Conservation (phyloP, 2,113 vertebrate genomes). For the Sinocyclocheilus grahami region DNA sequence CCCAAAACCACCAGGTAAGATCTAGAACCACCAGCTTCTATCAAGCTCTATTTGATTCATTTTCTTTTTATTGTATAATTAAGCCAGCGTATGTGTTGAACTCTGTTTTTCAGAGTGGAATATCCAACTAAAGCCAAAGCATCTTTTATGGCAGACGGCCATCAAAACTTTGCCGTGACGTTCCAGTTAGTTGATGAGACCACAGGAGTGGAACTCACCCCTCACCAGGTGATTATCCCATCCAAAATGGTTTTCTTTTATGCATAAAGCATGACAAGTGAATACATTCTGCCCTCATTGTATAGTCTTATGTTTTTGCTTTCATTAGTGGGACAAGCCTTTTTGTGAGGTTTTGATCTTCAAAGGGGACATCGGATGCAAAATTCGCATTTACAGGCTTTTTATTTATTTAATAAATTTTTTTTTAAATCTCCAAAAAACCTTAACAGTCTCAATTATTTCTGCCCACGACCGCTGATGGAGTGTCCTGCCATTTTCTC, state of each 20-base stretch:
- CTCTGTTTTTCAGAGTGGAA: conserved; percentile 79
- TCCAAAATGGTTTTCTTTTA: not conserved
- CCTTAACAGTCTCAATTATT: too few species aligned
- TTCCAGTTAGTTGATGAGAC: conserved; percentile 94
- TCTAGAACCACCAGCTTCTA: not conserved
- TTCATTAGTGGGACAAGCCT: not conserved
- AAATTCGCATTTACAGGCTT: too few species aligned
- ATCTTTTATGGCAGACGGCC: conserved; percentile 91
- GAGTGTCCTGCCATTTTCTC: too few species aligned
- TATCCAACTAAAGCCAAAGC: conserved; percentile 91
- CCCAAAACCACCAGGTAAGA: conserved; percentile 91
- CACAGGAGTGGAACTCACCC: conserved; percentile 91
- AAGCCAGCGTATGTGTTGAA: not conserved
- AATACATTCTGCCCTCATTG: not conserved
- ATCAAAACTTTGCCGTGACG: conserved; percentile 96
- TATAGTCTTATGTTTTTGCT: not conserved
- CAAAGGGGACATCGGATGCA: too few species aligned
- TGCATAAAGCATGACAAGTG: not conserved
- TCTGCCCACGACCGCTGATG: too few species aligned
- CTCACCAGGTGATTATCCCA: conserved; percentile 86
- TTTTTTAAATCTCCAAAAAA: too few species aligned
- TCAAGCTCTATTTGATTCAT: not conserved
- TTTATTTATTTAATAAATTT: too few species aligned
- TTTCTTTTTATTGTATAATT: not conserved
- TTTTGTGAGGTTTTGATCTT: too few species aligned